phyloP scores from a whole-genome alignment of 2,888 invertebrate genomes.

The Leptopilina drosophilae region DNA sequence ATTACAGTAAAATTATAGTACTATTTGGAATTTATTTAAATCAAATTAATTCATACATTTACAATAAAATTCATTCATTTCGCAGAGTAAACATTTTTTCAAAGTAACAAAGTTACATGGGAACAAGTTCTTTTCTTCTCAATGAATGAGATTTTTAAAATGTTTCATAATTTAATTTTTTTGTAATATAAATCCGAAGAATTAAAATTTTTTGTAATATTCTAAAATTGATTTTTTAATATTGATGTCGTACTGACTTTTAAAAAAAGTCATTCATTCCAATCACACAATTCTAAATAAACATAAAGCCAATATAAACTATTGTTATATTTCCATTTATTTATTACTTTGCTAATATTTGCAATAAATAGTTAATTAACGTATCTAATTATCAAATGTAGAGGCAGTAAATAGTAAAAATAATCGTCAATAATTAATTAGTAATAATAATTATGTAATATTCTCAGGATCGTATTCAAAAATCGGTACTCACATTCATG shows the following conservation, averaged over 20 bases:
- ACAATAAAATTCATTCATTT: slow-evolving; percentile 4
- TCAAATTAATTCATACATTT: slow-evolving; percentile 18
- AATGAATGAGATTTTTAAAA: background rate
- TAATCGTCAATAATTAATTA: slow-evolving; percentile 36
- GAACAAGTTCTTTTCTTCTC: background rate
- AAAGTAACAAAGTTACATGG: slow-evolving; percentile 18
- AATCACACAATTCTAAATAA: slow-evolving; percentile 26
- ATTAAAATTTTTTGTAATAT: background rate
- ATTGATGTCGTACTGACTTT: slow-evolving; percentile 15
- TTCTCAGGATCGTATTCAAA: slow-evolving; percentile 4
- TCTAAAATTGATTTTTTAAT: background rate
- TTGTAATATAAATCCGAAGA: slow-evolving; percentile 2
- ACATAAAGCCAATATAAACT: slow-evolving; percentile 20
- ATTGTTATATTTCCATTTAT: slow-evolving; percentile 13
- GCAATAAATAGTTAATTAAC: slow-evolving; percentile 52
- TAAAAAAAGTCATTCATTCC: slow-evolving; percentile 12
- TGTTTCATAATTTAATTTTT: background rate
- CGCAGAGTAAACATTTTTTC: background rate
- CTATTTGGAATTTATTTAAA: background rate
- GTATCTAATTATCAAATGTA: slow-evolving; percentile 43
- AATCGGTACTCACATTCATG: slow-evolving; percentile 22
- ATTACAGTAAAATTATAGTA: too few species aligned
- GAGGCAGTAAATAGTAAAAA: slow-evolving; percentile 45
- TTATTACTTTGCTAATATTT: slow-evolving; percentile 13
- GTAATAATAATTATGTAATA: slow-evolving; percentile 42